Evolutionary conservation across 2,797 vertebrate species (phyloP), one percentile per base, ranked within the genome.

Genomic region (Propithecus deckenii): DNA sequence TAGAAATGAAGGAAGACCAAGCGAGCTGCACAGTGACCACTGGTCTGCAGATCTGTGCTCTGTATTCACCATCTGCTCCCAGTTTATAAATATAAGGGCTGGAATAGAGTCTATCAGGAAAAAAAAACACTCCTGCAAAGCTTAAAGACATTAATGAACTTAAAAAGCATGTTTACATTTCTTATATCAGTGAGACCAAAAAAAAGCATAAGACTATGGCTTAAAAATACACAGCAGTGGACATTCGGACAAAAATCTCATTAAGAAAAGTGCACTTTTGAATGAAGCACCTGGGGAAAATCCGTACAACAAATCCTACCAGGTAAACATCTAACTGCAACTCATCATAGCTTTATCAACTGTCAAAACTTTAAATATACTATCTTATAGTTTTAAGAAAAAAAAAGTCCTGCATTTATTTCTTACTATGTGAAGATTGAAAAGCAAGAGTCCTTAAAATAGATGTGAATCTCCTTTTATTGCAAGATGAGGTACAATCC

Each of bases 241-340:
- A 63, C 61, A 92, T 65, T 89, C 46, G 52, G 41, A 95, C 72
- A 92, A 83, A 96, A 96, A 96, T 72, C n/a, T 85, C 52, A 80
- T 67, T 65, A 80, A 76, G 52, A 84, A 94, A 84, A 75, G 30
- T 61, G 5, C 1, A 57, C 55, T 96, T 88, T 41, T 13, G 3
- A 91, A 55, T 13, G 8, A 91, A 55, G 43, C n/a, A 52, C 30
- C 50, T 28, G 28, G 57, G 38, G 32, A 86, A 91, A 88, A 23
- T 28, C 65, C 17, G 43, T 32, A 79, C 15, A 28, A 12, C 74
- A 88, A 95, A n/a, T 69, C 55, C 17, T 57, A 55, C 15, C 4
- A 65, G 12, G 17, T 41, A 78, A 81, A n/a, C 17, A 63, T 84
- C 48, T 74, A 13, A 32, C n/a, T 74, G 23, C 7, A 85, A 14